Conservation (phyloP, 92 coral and sea anemone genomes). For the Desmophyllum pertusum region DNA sequence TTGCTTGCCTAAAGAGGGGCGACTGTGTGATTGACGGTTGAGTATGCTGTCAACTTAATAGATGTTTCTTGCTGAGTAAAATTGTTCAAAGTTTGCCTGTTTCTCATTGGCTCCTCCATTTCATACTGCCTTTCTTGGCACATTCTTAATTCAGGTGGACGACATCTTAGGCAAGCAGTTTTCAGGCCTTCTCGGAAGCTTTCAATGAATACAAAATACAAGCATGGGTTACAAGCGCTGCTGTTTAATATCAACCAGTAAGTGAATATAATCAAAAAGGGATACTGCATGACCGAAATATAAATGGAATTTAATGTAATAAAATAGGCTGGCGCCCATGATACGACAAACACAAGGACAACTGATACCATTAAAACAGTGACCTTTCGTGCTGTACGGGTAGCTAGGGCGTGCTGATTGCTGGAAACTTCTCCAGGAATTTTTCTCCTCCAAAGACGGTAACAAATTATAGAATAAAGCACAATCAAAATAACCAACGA, state of each 20-base stretch:
- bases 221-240: conserved; percentile 3
- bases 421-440: conserved; percentile 7
- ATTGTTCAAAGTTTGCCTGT: neutral
- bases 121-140: neutral
- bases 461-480: neutral
- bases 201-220: conserved; percentile 26
- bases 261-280: neutral
- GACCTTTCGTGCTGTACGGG: conserved; percentile 7
- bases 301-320: neutral
- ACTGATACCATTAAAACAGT: conserved; percentile 6
- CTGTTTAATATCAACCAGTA: conserved; percentile 1
- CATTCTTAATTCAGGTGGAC: neutral
- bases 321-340: conserved; percentile 19
- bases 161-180: neutral
- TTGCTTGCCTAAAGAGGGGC: neutral
- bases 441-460: conserved; percentile 16
- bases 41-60: conserved; percentile 1
- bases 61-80: neutral
- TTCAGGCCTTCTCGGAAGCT: neutral
- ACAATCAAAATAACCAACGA: neutral
- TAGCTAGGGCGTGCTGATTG: neutral
- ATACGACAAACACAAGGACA: neutral
- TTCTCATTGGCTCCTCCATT: neutral
- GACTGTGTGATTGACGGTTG: neutral
- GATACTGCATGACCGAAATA: neutral